Conservation (phyloP, 2,888 invertebrate species). For the Ethmia dodecea region DNA sequence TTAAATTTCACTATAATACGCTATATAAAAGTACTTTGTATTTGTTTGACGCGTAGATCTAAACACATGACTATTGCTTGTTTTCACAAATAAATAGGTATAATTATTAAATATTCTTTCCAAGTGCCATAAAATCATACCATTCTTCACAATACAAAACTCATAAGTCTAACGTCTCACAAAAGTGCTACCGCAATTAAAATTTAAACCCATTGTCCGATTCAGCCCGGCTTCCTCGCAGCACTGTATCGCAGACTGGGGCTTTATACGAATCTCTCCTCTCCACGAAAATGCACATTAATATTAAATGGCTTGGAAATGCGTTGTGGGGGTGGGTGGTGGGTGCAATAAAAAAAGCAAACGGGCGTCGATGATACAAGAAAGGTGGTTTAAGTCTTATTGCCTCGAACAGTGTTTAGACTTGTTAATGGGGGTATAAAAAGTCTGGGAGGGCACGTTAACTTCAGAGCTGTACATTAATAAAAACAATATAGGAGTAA, state of each 20-base stretch:
- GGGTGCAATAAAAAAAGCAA: conserved; percentile 60
- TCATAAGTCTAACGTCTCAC: background rate
- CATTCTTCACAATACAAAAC: background rate
- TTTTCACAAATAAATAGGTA: no score
- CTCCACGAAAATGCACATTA: conserved; percentile 79
- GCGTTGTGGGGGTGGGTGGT: conserved; percentile 54
- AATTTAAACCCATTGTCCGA: conserved; percentile 64
- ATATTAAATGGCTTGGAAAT: conserved; percentile 80
- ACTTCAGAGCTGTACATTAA: no score
- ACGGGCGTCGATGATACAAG: conserved; percentile 63
- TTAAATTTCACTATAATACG: no score
- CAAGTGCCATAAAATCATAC: no score
- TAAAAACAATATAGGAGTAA: no score
- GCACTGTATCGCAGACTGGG: conserved; percentile 67
- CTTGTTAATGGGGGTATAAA: conserved; percentile 5
- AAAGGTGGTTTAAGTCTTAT: conserved; percentile 46
- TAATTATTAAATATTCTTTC: no score
- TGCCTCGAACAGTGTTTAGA: conserved; percentile 21
- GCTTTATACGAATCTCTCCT: conserved; percentile 74
- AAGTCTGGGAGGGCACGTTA: background rate
- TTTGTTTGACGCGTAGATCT: no score
- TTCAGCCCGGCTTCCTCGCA: conserved; percentile 50
- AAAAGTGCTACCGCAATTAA: conserved; percentile 48
- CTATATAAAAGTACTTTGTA: no score
- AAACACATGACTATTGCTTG: no score